Conservation (phyloP, 1,140 invertebrate genomes). For the Drosophila orosa region DNA sequence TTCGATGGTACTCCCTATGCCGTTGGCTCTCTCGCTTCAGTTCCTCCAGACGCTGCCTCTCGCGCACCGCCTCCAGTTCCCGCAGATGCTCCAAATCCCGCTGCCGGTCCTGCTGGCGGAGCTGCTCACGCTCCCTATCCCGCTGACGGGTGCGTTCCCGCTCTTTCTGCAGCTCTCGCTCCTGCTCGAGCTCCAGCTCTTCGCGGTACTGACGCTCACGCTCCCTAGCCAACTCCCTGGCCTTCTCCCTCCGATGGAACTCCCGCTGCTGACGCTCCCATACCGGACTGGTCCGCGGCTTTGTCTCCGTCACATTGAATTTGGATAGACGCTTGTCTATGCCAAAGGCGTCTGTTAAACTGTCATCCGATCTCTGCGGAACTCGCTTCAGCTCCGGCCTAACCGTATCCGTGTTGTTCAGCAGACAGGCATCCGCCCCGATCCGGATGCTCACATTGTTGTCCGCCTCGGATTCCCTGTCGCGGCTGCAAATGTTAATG, state of each 20-base stretch:
- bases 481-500: constrained; percentile 63
- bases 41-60: constrained; percentile 24
- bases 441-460: constrained; percentile 67
- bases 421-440: constrained; percentile 45
- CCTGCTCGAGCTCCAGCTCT: constrained; percentile 10
- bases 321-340: constrained; percentile 72
- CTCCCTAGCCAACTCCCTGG: constrained; percentile 6
- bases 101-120: constrained; percentile 39
- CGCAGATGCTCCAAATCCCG: constrained; percentile 37
- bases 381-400: background rate
- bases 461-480: constrained; percentile 23
- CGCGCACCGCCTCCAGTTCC: constrained; percentile 38
- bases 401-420: constrained; percentile 47
- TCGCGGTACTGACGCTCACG: constrained; percentile 15
- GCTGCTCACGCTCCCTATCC: constrained; percentile 32
- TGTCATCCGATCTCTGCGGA: background rate
- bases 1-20: constrained; percentile 8
- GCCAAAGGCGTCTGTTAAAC: constrained; percentile 17
- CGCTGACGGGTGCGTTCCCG: constrained; percentile 21
- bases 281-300: constrained; percentile 12
- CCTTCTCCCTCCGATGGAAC: background rate
- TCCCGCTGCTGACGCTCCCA: constrained; percentile 5
- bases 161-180: constrained; percentile 21
- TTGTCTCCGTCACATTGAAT: constrained; percentile 35
- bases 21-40: constrained; percentile 34